Evolutionary conservation across 2,797 vertebrate genomes (phyloP).

Genomic region (Chelidonichthys spinosus): DNA sequence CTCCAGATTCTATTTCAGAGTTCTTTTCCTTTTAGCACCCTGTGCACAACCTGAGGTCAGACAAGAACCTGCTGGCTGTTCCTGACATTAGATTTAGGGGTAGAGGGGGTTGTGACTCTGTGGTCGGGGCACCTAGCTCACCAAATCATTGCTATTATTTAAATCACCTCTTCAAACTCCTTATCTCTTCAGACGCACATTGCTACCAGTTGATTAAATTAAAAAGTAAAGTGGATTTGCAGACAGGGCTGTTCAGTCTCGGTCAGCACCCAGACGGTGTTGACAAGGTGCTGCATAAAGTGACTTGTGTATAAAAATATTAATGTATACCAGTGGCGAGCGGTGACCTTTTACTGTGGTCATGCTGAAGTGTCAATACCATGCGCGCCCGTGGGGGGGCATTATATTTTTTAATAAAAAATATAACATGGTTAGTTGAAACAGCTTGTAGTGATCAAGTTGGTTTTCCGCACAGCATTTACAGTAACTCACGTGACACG

Average conservation of each 20-base stretch:
- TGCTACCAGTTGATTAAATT: not conserved
- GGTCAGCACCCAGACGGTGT: not conserved
- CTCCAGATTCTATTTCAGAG: not conserved
- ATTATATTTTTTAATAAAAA: too few relatives aligned
- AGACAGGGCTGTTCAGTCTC: not conserved
- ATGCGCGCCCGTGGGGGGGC: too few relatives aligned
- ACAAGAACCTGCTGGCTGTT: conserved; percentile 9
- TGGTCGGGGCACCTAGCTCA: not conserved
- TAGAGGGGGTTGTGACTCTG: not conserved
- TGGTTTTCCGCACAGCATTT: too few relatives aligned
- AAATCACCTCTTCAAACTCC: not conserved
- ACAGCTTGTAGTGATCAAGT: too few relatives aligned
- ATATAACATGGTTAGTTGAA: too few relatives aligned
- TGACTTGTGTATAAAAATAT: not conserved
- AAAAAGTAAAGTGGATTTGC: not conserved
- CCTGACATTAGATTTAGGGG: not conserved
- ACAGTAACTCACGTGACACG: too few relatives aligned
- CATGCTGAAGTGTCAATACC: too few relatives aligned
- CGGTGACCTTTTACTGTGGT: too few relatives aligned
- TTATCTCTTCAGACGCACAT: not conserved
- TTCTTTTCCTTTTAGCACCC: not conserved
- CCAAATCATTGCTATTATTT: not conserved
- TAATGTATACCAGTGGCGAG: too few relatives aligned
- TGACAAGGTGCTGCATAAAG: not conserved
- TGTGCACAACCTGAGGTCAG: conserved; percentile 6